phyloP scores from a whole-genome alignment of 1,140 invertebrate species.

The Aradophagus sp. region DNA sequence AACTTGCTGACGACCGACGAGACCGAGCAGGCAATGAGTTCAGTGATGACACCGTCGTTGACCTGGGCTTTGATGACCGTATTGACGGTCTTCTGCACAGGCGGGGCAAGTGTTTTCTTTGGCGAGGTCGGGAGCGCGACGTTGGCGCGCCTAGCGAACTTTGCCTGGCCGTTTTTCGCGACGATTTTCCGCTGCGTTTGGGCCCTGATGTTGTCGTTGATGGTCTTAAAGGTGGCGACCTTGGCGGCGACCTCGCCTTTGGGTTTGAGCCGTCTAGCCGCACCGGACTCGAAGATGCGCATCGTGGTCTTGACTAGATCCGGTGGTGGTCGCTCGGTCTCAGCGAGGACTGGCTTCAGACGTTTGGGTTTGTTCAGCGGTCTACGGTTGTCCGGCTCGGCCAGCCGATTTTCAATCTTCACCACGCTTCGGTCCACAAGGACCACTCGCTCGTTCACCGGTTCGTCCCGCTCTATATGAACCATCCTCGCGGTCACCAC shows the following conservation, averaged over 20 bases:
- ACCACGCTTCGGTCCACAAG: constrained; percentile 87
- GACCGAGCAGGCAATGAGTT: constrained; percentile 68
- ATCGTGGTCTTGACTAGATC: constrained; percentile 90
- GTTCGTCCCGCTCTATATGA: constrained; percentile 56
- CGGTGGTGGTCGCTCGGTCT: constrained; percentile 87
- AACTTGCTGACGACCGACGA: constrained; percentile 72
- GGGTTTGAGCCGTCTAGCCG: constrained; percentile 75
- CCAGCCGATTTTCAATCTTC: constrained; percentile 80
- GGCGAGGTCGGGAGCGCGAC: constrained; percentile 46
- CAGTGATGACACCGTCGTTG: constrained; percentile 67
- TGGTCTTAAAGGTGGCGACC: constrained; percentile 80
- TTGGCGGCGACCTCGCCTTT: constrained; percentile 81
- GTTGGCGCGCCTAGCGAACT: constrained; percentile 46
- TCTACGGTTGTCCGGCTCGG: constrained; percentile 63
- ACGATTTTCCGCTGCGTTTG: constrained; percentile 72
- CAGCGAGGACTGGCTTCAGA: constrained; percentile 81
- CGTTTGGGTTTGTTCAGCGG: constrained; percentile 78
- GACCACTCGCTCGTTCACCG: constrained; percentile 77
- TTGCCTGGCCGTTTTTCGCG: constrained; percentile 69
- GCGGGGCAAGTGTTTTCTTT: constrained; percentile 61
- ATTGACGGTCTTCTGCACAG: constrained; percentile 54
- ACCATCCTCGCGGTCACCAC: constrained; percentile 30
- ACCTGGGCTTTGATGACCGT: constrained; percentile 44
- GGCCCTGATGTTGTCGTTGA: constrained; percentile 79
- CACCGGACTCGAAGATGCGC: constrained; percentile 84